Conservation (phyloP, 2,888 invertebrate species). For the Drosophila longiperda region DNA sequence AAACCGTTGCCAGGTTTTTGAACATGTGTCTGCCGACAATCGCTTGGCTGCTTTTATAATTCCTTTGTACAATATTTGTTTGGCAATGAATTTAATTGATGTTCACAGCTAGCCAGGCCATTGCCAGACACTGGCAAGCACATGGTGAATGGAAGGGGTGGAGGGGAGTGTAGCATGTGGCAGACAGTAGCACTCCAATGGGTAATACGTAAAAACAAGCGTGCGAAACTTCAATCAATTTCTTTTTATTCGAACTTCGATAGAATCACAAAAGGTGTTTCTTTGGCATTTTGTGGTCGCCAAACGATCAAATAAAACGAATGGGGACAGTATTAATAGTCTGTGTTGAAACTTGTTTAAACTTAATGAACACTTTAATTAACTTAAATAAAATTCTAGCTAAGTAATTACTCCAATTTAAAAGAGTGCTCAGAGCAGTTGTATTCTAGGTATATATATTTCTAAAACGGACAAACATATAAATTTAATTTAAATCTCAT, state of each 20-base stretch:
- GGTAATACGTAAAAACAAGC: conserved; percentile 24
- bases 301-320: conserved; percentile 32
- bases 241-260: conserved; percentile 61
- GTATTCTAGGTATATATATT: background rate
- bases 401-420: background rate
- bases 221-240: conserved; percentile 70
- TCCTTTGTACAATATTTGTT: conserved; percentile 79
- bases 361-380: conserved; percentile 1
- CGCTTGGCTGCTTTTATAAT: conserved; percentile 64
- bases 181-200: conserved; percentile 10
- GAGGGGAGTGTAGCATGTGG: background rate
- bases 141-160: background rate
- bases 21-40: conserved; percentile 60
- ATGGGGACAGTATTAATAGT: background rate
- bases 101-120: conserved; percentile 67
- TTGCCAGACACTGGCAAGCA: background rate
- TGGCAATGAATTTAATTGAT: conserved; percentile 82
- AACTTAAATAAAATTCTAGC: background rate
- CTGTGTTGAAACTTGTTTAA: background rate
- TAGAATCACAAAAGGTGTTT: conserved; percentile 59
- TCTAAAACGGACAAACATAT: background rate
- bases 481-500: background rate
- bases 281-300: conserved; percentile 57
- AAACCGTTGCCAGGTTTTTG: conserved; percentile 45
- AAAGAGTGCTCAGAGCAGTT: background rate